Conservation (phyloP, 2,888 invertebrate species). For the Synergus gifuensis region DNA sequence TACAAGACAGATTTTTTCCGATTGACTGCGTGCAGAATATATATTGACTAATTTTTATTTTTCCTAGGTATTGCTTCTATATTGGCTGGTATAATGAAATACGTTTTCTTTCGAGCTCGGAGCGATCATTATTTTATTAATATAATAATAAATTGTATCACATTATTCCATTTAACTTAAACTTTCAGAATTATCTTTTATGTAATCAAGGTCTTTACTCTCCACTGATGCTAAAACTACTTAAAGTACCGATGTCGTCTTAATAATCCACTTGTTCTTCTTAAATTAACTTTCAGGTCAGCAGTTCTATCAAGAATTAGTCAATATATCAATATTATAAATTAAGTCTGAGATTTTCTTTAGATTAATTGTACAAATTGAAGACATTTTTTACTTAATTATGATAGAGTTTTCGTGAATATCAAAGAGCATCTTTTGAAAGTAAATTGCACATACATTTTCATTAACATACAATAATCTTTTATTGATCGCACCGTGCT, state of each 20-base stretch:
- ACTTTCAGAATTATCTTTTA: not conserved
- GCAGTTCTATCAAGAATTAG: too few relatives aligned
- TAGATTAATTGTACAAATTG: too few relatives aligned
- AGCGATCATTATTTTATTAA: not conserved
- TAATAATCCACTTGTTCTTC: too few relatives aligned
- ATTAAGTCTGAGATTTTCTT: too few relatives aligned
- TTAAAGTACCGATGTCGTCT: not conserved
- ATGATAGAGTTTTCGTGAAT: too few relatives aligned
- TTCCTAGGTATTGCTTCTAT: constrained; percentile 65
- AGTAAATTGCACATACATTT: not conserved
- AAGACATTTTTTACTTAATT: not conserved
- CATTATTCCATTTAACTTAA: not conserved
- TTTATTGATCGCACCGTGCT: constrained; percentile 44
- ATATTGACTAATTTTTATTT: constrained; percentile 53
- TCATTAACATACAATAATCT: constrained; percentile 42
- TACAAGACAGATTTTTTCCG: not conserved
- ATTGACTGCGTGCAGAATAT: constrained; percentile 18
- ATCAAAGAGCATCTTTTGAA: not conserved
- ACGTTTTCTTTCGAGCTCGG: constrained; percentile 38
- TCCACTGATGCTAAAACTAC: not conserved
- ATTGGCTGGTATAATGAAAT: constrained; percentile 61
- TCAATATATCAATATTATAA: too few relatives aligned
- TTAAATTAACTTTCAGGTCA: too few relatives aligned
- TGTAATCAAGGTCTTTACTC: not conserved
- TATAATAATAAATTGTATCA: not conserved